Conservation (phyloP, 37 sponge, comb jelly and placozoan genomes). For the Oopsacas minuta region DNA sequence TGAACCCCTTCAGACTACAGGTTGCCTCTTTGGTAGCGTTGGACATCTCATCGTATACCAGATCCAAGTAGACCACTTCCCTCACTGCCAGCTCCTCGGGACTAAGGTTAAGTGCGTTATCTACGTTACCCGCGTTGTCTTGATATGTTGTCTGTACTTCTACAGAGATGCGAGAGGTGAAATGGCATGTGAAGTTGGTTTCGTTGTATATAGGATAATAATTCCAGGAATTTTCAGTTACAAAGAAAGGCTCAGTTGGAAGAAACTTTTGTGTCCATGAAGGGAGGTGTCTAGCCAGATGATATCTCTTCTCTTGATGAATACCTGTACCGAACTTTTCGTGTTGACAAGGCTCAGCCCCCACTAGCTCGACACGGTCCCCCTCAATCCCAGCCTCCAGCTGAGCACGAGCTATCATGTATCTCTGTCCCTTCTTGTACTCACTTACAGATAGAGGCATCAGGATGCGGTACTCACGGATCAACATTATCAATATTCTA, state of each 20-base stretch:
- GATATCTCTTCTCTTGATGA: constrained; percentile 63
- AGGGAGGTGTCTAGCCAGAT: constrained; percentile 47
- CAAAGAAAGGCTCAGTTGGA: constrained; percentile 40
- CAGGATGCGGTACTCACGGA: constrained; percentile 60
- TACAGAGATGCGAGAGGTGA: constrained; percentile 40
- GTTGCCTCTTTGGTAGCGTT: constrained; percentile 23
- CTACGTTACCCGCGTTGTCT: constrained; percentile 41
- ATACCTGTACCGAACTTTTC: constrained; percentile 46
- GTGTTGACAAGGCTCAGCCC: constrained; percentile 46
- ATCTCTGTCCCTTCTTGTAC: constrained; percentile 66
- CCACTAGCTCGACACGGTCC: constrained; percentile 59
- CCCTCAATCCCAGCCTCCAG: constrained; percentile 35
- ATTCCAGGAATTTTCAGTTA: constrained; percentile 72
- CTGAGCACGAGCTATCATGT: constrained; percentile 64
- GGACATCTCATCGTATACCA: constrained; percentile 36
- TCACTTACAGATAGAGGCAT: constrained; percentile 71
- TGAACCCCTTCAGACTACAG: constrained; percentile 24
- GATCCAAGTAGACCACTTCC: constrained; percentile 48
- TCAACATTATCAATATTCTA: too few relatives aligned
- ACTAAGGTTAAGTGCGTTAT: constrained; percentile 33
- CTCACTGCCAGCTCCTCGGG: constrained; percentile 31
- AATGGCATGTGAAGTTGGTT: constrained; percentile 34
- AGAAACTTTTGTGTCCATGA: constrained; percentile 42
- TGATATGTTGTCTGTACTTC: constrained; percentile 48
- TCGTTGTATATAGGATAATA: constrained; percentile 47